Conservation (phyloP, 2,113 vertebrate genomes). For the Gracilinanus agilis region DNA sequence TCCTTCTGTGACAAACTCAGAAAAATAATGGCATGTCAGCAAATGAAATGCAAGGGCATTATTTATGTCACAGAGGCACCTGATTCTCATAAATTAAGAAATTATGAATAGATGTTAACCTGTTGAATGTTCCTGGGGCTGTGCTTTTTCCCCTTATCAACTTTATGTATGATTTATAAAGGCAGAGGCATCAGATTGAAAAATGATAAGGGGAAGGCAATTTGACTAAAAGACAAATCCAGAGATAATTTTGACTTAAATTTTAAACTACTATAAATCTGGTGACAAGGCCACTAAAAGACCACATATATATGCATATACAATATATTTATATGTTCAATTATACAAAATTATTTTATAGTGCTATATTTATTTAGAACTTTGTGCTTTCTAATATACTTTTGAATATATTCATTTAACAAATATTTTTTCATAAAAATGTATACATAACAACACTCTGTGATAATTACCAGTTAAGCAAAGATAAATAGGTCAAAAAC, state of each 20-base stretch:
- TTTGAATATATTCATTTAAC: background rate
- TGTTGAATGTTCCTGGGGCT: conserved; percentile 80
- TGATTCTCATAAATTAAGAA: conserved; percentile 83
- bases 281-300: conserved; percentile 13
- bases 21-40: conserved; percentile 77
- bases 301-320: background rate
- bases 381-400: background rate
- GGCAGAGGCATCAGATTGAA: conserved; percentile 71
- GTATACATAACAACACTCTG: background rate
- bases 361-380: background rate
- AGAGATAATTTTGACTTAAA: conserved; percentile 34
- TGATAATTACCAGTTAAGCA: background rate
- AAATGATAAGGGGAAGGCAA: conserved; percentile 74
- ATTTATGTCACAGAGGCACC: conserved; percentile 84
- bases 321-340: background rate
- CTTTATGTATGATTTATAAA: conserved; percentile 83
- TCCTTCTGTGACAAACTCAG: conserved; percentile 69
- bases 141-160: conserved; percentile 80
- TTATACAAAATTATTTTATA: background rate
- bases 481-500: background rate
- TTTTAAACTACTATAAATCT: conserved; percentile 69
- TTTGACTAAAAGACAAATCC: conserved; percentile 66
- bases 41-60: conserved; percentile 83
- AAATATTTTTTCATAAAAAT: background rate
- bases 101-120: conserved; percentile 75